phyloP scores from a whole-genome alignment of 2,888 invertebrate genomes.

The Leptothorax acervorum region DNA sequence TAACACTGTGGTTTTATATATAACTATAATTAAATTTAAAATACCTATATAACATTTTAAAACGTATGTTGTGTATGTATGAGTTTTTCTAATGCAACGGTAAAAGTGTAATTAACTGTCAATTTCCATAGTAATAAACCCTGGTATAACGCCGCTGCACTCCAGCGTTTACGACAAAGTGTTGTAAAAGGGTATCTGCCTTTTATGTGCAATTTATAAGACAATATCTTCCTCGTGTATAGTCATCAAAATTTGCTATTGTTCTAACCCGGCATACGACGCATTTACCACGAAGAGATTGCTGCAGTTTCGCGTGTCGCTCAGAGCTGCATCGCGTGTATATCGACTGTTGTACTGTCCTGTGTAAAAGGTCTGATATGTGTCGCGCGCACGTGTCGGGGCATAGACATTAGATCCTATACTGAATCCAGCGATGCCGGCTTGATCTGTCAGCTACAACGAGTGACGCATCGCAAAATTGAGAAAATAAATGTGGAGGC shows the following conservation, averaged over 20 bases:
- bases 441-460: slow-evolving; percentile 61
- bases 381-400: slow-evolving; percentile 28
- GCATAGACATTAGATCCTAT: slow-evolving; percentile 38
- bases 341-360: slow-evolving; percentile 14
- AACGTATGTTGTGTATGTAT: background rate
- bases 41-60: background rate
- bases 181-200: background rate
- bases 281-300: slow-evolving; percentile 11
- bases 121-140: background rate
- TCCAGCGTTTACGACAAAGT: background rate
- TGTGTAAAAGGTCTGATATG: slow-evolving; percentile 9
- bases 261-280: background rate
- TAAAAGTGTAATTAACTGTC: background rate
- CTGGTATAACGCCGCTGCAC: background rate
- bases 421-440: slow-evolving; percentile 34
- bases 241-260: slow-evolving; percentile 17
- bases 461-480: slow-evolving; percentile 29
- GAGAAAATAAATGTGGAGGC: slow-evolving; percentile 53
- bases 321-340: slow-evolving; percentile 23
- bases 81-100: background rate
- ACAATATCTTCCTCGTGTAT: background rate
- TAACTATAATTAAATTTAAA: background rate
- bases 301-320: slow-evolving; percentile 18
- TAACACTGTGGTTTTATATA: background rate
- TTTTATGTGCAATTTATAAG: background rate